Base-by-base conservation (phyloP, 1,140 invertebrate genomes). In the Trachelipus rathkii region DNA sequence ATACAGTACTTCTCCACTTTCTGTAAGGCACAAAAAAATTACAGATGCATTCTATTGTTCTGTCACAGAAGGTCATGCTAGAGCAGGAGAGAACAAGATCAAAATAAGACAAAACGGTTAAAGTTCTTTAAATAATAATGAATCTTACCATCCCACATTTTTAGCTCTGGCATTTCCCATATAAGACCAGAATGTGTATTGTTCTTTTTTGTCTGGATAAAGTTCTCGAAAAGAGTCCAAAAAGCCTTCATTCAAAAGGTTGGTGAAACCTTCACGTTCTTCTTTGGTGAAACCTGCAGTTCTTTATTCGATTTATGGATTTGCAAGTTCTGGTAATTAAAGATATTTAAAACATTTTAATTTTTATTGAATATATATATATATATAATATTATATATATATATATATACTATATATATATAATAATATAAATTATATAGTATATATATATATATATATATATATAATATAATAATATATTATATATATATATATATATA, bases 181-280 rank as follows among this genome's bases (percentile, higher is more conserved):
- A 84, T 96, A 96, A 4, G 92, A 90, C 97, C 97, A 99, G 84
- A 95, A 99, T 0, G 96, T 96, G 83, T 97, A 99, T 10, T 91
- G 92, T 3, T 88, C 91, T 13, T 87, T 90, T 82, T 89, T 87
- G 10, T 97, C 91, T 0, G 97, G 97, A 87, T 99, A 93, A 0
- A 98, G 87, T 78, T 91, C 86, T 60, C 97, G 88, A 84, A 91
- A 99, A 0, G 93, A 91, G 86, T 99, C 97, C 4, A 96, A 86
- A 85, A 94, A 97, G 6, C 85, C 87, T 0, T 92, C 92, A 0
- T 86, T 84, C 10, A 99, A 85, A 19, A 99, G 89, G 19, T 92
- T 89, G 0, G 91, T 92, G 89, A 99, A 95, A 23, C 90, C 94
- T 53, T 95, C 90, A 73, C 97, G 87, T 86, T 99, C 97, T 85